Evolutionary conservation across 2,888 invertebrate species (phyloP).

Genomic region (Dasypogon diadema): DNA sequence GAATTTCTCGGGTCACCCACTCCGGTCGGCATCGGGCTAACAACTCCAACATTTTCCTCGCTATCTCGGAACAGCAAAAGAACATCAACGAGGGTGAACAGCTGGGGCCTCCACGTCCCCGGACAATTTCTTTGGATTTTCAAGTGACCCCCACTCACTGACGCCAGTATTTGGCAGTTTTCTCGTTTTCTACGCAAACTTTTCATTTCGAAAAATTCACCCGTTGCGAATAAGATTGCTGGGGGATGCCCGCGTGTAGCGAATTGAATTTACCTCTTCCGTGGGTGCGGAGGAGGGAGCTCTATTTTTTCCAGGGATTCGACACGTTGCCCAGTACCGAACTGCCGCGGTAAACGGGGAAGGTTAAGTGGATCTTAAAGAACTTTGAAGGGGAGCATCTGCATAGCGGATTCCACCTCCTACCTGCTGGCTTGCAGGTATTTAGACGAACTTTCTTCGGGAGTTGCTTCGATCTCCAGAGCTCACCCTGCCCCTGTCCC

Average conservation of each 20-base stretch:
- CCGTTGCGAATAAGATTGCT: constrained; percentile 7
- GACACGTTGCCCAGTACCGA: constrained; percentile 13
- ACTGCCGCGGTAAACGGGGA: constrained; percentile 19
- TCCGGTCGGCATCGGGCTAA: constrained; percentile 4
- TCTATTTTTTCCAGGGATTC: constrained; percentile 4
- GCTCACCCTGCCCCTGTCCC: too few relatives aligned
- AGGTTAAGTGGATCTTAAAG: constrained; percentile 43
- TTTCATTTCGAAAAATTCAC: constrained; percentile 24
- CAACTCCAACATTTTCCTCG: neutral
- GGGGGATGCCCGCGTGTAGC: constrained; percentile 18
- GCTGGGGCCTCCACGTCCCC: too few relatives aligned
- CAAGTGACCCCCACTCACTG: neutral
- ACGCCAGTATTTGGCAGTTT: constrained; percentile 5
- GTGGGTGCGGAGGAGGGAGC: constrained; percentile 16
- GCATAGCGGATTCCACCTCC: constrained; percentile 26
- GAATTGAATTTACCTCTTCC: constrained; percentile 26
- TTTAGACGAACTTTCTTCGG: constrained; percentile 18
- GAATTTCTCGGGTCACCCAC: constrained; percentile 1
- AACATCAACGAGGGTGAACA: neutral
- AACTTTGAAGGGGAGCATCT: constrained; percentile 13
- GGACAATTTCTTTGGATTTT: neutral
- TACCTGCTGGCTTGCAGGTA: constrained; percentile 5
- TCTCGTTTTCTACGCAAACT: constrained; percentile 39
- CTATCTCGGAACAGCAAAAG: neutral
- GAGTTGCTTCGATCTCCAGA: neutral